phyloP scores from a whole-genome alignment of 2,113 vertebrate species.

The Syngnathoides biaculeatus region DNA sequence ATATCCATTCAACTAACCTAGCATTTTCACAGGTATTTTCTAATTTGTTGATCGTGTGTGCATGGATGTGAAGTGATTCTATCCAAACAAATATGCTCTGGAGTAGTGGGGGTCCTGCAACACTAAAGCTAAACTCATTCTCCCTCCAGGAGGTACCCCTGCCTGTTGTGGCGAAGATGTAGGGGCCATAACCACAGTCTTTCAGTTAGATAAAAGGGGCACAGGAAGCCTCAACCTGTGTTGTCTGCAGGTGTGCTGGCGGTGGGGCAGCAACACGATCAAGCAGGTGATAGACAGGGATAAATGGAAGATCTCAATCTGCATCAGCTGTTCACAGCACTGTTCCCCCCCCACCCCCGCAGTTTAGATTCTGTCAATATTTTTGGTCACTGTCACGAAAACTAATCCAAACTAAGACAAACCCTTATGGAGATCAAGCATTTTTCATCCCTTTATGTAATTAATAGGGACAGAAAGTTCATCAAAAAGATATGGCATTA shows the following conservation, averaged over 20 bases:
- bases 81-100: conserved; percentile 17
- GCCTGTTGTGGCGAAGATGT: conserved; percentile 50
- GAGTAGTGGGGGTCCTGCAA: conserved; percentile 11
- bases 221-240: conserved; percentile 67
- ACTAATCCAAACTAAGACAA: neutral
- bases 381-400: conserved; percentile 1
- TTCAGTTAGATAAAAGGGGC: conserved; percentile 76
- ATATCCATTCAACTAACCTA: neutral
- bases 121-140: conserved; percentile 29
- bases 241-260: conserved; percentile 54
- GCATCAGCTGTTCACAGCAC: conserved; percentile 36
- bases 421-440: too few species aligned
- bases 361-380: conserved; percentile 14
- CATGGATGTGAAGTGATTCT: conserved; percentile 13
- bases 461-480: too few species aligned
- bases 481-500: too few species aligned
- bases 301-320: conserved; percentile 29
- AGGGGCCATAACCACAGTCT: conserved; percentile 64
- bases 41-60: conserved; percentile 7
- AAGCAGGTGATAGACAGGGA: conserved; percentile 70
- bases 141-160: conserved; percentile 49
- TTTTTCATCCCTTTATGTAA: too few species aligned
- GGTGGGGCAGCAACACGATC: conserved; percentile 80
- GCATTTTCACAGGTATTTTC: neutral
- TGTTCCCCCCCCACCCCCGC: conserved; percentile 3